Conservation (phyloP, 2,888 invertebrate species). For the Ganaspis brasiliensis region DNA sequence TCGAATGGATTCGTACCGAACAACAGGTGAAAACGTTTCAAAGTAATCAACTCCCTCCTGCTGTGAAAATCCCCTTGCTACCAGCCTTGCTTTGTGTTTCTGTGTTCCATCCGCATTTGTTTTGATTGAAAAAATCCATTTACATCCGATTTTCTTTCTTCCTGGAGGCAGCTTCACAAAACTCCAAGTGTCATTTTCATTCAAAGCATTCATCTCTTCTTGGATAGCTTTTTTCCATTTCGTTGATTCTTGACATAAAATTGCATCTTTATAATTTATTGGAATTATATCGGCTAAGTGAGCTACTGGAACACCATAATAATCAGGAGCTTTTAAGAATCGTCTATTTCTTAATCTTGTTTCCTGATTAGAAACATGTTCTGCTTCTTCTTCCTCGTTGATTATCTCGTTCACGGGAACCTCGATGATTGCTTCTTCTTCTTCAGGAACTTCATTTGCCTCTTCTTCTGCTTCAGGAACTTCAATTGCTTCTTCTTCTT, state of each 20-base stretch:
- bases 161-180: conserved; percentile 56
- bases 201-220: conserved; percentile 61
- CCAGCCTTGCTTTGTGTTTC: conserved; percentile 65
- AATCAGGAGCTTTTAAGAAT: background rate
- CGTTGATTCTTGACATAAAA: background rate
- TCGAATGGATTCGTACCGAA: conserved; percentile 61
- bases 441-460: too few relatives aligned
- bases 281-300: conserved; percentile 30
- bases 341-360: too few relatives aligned
- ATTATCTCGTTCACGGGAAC: too few relatives aligned
- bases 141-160: conserved; percentile 59
- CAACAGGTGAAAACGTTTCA: too few relatives aligned
- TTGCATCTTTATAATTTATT: conserved; percentile 14
- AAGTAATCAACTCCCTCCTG: too few relatives aligned
- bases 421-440: too few relatives aligned
- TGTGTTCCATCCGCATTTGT: background rate
- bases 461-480: too few relatives aligned
- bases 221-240: conserved; percentile 54
- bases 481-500: too few relatives aligned
- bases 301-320: conserved; percentile 33
- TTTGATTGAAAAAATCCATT: conserved; percentile 52
- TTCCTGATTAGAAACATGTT: too few relatives aligned
- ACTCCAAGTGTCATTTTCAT: conserved; percentile 63
- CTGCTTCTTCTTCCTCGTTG: too few relatives aligned
- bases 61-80: too few relatives aligned